Evolutionary conservation across 2,888 invertebrate species (phyloP).

Genomic region (Amorpha juglandis): DNA sequence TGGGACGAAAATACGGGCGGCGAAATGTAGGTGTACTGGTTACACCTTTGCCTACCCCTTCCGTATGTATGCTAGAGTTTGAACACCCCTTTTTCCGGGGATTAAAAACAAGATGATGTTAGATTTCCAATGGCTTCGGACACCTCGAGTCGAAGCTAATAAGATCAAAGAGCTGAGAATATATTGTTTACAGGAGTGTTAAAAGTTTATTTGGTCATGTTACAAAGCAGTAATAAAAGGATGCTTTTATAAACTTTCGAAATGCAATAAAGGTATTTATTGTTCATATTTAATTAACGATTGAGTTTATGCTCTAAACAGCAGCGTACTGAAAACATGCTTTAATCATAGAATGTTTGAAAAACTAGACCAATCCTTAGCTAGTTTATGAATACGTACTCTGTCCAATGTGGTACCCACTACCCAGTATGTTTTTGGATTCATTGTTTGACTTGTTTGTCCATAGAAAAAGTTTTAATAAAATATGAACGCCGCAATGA

Average conservation of each 20-base stretch:
- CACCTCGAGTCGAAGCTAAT: not conserved
- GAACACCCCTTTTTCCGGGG: too few species aligned
- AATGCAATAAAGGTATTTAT: not conserved
- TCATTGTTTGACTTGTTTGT: too few species aligned
- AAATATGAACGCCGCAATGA: too few species aligned
- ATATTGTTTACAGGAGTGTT: constrained; percentile 2
- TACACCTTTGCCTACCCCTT: too few species aligned
- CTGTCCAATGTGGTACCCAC: too few species aligned
- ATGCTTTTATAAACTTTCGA: not conserved
- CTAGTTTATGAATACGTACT: too few species aligned
- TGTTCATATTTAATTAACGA: not conserved
- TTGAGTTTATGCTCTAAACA: not conserved
- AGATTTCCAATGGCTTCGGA: not conserved
- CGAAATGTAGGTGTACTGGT: too few species aligned
- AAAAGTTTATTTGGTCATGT: not conserved
- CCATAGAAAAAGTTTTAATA: too few species aligned
- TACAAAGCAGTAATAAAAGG: not conserved
- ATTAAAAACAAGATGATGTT: not conserved
- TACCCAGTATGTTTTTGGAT: too few species aligned
- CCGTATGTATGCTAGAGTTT: too few species aligned
- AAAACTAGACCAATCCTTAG: too few species aligned
- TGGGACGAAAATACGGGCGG: too few species aligned
- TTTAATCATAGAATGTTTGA: not conserved
- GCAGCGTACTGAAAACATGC: not conserved
- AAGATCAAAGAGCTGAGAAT: constrained; percentile 1